Conservation (phyloP, 2,888 invertebrate genomes). For the Nomada fucata region DNA sequence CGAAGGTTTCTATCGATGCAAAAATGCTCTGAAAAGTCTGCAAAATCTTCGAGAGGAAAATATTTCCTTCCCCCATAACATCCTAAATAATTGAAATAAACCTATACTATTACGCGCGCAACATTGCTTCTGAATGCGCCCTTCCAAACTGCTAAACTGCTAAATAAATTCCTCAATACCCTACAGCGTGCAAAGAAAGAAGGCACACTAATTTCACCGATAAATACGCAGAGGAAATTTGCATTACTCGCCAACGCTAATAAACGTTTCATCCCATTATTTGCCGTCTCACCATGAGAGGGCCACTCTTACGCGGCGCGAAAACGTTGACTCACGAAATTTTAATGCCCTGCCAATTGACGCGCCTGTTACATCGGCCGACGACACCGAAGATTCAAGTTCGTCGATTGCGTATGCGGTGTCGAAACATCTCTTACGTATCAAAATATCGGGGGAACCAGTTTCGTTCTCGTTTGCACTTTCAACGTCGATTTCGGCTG, state of each 20-base stretch:
- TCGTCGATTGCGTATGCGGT: conserved; percentile 36
- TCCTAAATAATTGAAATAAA: too few species aligned
- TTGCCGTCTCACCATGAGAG: neutral
- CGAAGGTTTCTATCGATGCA: too few species aligned
- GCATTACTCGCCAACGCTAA: neutral
- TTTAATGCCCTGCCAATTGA: neutral
- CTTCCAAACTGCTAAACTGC: too few species aligned
- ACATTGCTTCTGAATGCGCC: too few species aligned
- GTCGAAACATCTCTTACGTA: conserved; percentile 47
- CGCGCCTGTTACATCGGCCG: conserved; percentile 15
- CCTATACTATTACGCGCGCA: too few species aligned
- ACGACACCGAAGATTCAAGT: conserved; percentile 26
- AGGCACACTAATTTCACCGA: too few species aligned
- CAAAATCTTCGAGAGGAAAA: too few species aligned
- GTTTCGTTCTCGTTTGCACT: conserved; percentile 71
- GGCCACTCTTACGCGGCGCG: neutral
- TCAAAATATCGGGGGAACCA: conserved; percentile 49
- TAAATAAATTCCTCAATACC: too few species aligned
- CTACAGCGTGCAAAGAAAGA: too few species aligned
- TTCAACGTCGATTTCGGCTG: conserved; percentile 68
- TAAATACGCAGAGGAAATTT: too few species aligned
- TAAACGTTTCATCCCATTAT: neutral
- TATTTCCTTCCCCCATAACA: too few species aligned
- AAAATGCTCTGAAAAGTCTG: too few species aligned
- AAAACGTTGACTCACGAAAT: conserved; percentile 26